Evolutionary conservation across 2,113 vertebrate genomes (phyloP).

Genomic region (Corvus moneduloides): DNA sequence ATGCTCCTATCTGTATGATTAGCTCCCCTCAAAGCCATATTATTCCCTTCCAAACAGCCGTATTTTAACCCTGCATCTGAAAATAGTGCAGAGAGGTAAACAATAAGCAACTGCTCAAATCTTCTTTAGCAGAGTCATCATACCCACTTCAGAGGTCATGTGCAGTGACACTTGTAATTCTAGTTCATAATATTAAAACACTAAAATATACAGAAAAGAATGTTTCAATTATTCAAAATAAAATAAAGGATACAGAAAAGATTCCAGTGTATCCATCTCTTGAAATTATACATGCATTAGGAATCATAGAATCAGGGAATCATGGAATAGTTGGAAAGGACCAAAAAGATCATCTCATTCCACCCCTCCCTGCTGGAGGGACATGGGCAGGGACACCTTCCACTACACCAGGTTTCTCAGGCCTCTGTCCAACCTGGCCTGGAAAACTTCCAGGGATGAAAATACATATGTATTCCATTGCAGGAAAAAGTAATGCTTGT

Average conservation of each 20-base stretch:
- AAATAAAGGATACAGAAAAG: background rate
- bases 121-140: background rate
- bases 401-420: background rate
- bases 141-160: background rate
- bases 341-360: background rate
- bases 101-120: background rate
- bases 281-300: background rate
- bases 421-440: background rate
- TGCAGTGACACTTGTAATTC: background rate
- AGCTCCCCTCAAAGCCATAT: background rate
- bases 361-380: background rate
- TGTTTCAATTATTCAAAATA: background rate
- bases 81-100: background rate
- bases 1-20: background rate
- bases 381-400: too few relatives aligned
- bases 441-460: background rate
- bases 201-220: background rate
- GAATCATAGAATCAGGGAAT: background rate
- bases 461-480: background rate
- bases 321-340: background rate
- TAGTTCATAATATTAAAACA: background rate
- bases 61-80: background rate
- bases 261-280: background rate
- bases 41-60: background rate
- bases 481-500: background rate